Evolutionary conservation across 2,797 vertebrate species (phyloP).

Genomic region (Pelochelys cantorii): DNA sequence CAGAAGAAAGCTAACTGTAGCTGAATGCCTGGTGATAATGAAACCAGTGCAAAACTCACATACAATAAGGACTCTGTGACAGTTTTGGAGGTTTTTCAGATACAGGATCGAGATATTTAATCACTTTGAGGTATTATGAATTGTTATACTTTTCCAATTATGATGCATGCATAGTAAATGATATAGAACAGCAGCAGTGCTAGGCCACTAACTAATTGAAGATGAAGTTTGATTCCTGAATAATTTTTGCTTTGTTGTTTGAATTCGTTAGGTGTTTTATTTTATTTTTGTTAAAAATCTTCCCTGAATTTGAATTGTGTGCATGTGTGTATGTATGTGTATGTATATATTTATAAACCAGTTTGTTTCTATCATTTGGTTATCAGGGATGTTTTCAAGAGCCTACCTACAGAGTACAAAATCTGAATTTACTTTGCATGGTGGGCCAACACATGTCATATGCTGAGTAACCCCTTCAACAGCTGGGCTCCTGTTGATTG

Average conservation of each 20-base stretch:
- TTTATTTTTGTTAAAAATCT: constrained; percentile 26
- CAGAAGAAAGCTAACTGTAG: background rate
- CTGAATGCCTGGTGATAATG: constrained; percentile 26
- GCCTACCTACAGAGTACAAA: background rate
- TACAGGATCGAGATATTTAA: constrained; percentile 5
- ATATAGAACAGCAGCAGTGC: background rate
- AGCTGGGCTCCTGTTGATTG: constrained; percentile 5
- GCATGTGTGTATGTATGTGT: background rate
- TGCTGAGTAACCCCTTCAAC: background rate
- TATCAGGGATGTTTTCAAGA: constrained; percentile 9
- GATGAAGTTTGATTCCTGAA: background rate
- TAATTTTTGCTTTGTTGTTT: constrained; percentile 8
- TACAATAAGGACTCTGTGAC: background rate
- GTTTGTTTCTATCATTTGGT: background rate
- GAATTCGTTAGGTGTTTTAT: background rate
- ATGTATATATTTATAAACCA: background rate
- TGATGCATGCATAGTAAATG: background rate
- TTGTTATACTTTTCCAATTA: constrained; percentile 50
- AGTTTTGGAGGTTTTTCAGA: background rate
- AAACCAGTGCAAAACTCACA: background rate
- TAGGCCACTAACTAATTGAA: background rate
- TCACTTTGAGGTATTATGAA: background rate
- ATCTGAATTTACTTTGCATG: constrained; percentile 20
- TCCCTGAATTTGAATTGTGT: background rate
- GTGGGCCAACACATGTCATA: constrained; percentile 7